Conservation (phyloP, 2,888 invertebrate species). For the Eulithis testata region DNA sequence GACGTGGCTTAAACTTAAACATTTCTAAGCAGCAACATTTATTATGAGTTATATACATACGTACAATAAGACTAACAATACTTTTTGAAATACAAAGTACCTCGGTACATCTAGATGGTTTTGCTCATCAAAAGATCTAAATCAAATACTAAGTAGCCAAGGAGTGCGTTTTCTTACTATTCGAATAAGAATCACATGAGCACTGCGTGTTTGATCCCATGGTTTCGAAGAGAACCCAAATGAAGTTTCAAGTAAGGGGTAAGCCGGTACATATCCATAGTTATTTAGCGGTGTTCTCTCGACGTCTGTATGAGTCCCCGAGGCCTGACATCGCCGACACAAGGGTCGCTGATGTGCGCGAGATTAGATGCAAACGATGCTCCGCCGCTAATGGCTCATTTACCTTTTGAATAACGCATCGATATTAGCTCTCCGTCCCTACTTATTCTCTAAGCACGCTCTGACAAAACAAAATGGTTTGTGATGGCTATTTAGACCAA, state of each 20-base stretch:
- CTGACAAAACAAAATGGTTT: constrained; percentile 40
- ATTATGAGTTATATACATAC: background rate
- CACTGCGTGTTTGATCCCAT: too few relatives aligned
- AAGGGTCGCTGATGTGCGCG: constrained; percentile 64
- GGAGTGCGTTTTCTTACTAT: too few relatives aligned
- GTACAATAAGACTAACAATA: too few relatives aligned
- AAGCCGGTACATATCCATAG: constrained; percentile 41
- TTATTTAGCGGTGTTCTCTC: constrained; percentile 42
- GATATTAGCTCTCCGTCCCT: constrained; percentile 61
- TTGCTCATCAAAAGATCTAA: too few relatives aligned
- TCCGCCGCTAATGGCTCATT: constrained; percentile 77
- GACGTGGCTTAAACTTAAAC: background rate
- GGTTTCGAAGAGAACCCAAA: too few relatives aligned
- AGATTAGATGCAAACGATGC: constrained; percentile 82
- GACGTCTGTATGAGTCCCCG: constrained; percentile 55
- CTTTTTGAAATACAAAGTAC: too few relatives aligned
- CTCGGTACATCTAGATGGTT: too few relatives aligned
- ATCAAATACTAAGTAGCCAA: too few relatives aligned
- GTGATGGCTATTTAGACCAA: constrained; percentile 37
- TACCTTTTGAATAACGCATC: constrained; percentile 79
- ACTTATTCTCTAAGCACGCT: constrained; percentile 38
- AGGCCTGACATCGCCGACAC: constrained; percentile 45
- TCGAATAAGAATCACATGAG: too few relatives aligned
- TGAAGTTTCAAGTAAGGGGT: constrained; percentile 8
- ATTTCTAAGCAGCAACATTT: background rate